Evolutionary conservation across 2,113 vertebrate species (phyloP), one percentile per base, ranked within the genome.

Genomic region (Cebus imitator): DNA sequence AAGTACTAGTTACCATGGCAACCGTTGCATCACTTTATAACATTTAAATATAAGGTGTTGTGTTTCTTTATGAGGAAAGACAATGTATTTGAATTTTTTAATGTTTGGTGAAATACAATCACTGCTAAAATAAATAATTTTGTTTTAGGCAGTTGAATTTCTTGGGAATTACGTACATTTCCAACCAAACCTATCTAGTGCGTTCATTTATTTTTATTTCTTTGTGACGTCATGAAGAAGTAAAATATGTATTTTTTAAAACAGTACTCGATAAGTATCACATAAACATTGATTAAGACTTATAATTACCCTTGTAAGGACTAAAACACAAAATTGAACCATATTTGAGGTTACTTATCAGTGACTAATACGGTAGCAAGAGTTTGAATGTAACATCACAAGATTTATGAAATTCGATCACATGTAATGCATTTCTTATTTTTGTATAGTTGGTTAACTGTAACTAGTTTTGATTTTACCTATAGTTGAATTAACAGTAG

Each of bases 31-130:
- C 30, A 1, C 52, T n/a, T 30, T 30, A 40, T 43, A 66, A 64
- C 78, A 43, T 86, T 95, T 81, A 75, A 76, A 48, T 80, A 25
- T 23, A 75, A 90, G 48, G 82, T 87, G 1, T 57, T 92, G 6
- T 96, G 30, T 91, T 95, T 96, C 80, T 96, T 94, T 40, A 50
- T 32, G 11, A 25, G 25, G 50, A 52, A 91, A 73, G 64, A 84
- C 66, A 91, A 55, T 96, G 27, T 96, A 58, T 78, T 85, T 91
- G 20, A 87, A 91, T 70, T 75, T 92, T 86, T 84, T 8, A 87
- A 58, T 94, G n/a, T 76, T 87, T 87, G 45, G 78, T 88, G 40
- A 95, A 89, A 91, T 96, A 37, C 58, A 95, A 87, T 92, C 21
- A 84, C 37, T 80, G 43, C 30, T 89, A 84, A 89, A 94, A 78